Conservation (phyloP, 2,888 invertebrate genomes). For the Dendrolimus houi region DNA sequence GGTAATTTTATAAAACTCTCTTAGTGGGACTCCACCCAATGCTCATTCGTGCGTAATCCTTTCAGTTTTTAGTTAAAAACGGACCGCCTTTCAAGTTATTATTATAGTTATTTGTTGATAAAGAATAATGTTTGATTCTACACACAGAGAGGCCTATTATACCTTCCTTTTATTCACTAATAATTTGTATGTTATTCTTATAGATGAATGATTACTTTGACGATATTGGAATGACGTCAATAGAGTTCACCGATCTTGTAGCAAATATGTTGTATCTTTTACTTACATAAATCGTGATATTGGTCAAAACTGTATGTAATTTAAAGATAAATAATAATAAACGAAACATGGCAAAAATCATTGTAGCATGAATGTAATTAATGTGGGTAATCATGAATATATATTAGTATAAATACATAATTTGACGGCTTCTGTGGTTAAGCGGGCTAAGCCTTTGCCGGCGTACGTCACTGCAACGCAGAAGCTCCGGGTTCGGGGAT, state of each 20-base stretch:
- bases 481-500: too few species aligned
- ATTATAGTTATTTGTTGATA: constrained; percentile 32
- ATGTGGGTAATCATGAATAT: too few species aligned
- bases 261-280: too few species aligned
- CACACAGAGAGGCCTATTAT: constrained; percentile 34
- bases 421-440: too few species aligned
- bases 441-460: too few species aligned
- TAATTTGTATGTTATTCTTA: neutral
- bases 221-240: neutral
- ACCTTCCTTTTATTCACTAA: constrained; percentile 11
- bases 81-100: constrained; percentile 34
- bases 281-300: too few species aligned
- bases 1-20: constrained; percentile 13
- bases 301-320: too few species aligned
- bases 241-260: neutral
- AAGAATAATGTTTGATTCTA: constrained; percentile 42
- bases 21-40: constrained; percentile 17
- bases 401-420: too few species aligned
- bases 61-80: constrained; percentile 50
- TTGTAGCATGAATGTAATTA: too few species aligned
- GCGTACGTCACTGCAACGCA: too few species aligned
- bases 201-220: neutral
- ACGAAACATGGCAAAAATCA: too few species aligned
- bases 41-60: constrained; percentile 37
- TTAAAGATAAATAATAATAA: too few species aligned